phyloP scores from a whole-genome alignment of 2,113 vertebrate species.

The Junco hyemalis region DNA sequence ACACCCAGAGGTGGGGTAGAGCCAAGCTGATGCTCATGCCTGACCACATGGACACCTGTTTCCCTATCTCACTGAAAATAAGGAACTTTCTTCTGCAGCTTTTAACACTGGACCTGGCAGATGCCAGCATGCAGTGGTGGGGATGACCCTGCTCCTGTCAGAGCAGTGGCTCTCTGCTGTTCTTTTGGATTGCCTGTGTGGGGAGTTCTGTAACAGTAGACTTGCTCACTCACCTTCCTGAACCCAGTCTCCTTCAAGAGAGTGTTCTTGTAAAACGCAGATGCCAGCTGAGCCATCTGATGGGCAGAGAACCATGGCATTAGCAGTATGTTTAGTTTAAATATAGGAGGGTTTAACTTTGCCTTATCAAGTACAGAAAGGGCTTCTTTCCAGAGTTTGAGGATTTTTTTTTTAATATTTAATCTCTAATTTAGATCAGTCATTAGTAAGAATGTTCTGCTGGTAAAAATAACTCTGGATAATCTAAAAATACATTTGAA shows the following conservation, averaged over 20 bases:
- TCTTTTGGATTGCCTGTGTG: not conserved
- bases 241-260: not conserved
- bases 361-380: not conserved
- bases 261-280: not conserved
- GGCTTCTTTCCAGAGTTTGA: not conserved
- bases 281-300: not conserved
- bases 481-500: conserved; percentile 3
- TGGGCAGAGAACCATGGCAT: not conserved
- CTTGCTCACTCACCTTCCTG: not conserved
- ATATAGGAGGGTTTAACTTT: not conserved
- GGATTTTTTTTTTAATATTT: not conserved
- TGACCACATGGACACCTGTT: not conserved
- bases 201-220: not conserved
- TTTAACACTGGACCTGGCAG: not conserved
- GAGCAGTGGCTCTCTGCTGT: not conserved
- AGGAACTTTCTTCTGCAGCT: not conserved
- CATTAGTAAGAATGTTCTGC: not conserved
- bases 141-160: not conserved
- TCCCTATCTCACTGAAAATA: not conserved
- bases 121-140: accelerated
- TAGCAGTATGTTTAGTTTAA: not conserved
- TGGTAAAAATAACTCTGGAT: not conserved
- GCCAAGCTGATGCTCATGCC: not conserved
- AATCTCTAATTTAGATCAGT: not conserved
- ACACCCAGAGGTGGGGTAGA: not conserved